Evolutionary conservation across 2,797 vertebrate genomes (phyloP), one percentile per base, ranked within the genome.

Genomic region (Malacoctenus gilli): DNA sequence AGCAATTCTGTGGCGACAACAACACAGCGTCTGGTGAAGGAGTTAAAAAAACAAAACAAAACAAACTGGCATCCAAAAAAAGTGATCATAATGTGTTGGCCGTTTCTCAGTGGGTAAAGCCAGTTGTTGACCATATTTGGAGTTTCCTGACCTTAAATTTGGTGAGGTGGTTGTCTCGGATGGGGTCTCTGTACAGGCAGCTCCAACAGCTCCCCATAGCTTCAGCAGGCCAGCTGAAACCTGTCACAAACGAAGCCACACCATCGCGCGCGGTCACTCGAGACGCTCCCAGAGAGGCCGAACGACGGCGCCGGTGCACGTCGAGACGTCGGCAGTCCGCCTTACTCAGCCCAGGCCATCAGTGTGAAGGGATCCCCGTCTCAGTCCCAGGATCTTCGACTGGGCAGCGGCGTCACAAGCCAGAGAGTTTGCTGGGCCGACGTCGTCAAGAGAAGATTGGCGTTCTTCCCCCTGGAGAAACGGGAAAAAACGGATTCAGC

Each of bases 171-270:
- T 95, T 95, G 92, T 98, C 95, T 89, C 93, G 93, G 86, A 96
- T 78, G 85, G 93, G 91, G 89, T 97, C 96, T 91, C 92, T 92
- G 87, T 94, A 95, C 87, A 96, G 93, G 89, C 95, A 98, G 87
- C 96, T 96, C 91, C 95, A 98, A 89, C 97, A 98, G 94, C 94
- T 96, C 93, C 97, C 97, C 97, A 99, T 99, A 93, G 92, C 90
- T 92, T 94, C 93, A 92, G 93, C 90, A 87, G 87, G 86, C 91
- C 88, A 88, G 89, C 89, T 83, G 93, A 94, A 93, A 93, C 91
- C 89, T 92, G 60, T 32, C 39, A 21, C 1, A 2, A 38, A 20
- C 2, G 1, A 49, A 41, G 18, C 20, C 9, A 56, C 13, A 23
- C 21, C 31, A 15, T 70, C 57, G 62, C 2, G 9, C 4, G 10